These are phyloP conservation scores for Malurus melanocephalus DNA, from an alignment of 2,113 vertebrate species.

Conservation along the genomic window DNA sequence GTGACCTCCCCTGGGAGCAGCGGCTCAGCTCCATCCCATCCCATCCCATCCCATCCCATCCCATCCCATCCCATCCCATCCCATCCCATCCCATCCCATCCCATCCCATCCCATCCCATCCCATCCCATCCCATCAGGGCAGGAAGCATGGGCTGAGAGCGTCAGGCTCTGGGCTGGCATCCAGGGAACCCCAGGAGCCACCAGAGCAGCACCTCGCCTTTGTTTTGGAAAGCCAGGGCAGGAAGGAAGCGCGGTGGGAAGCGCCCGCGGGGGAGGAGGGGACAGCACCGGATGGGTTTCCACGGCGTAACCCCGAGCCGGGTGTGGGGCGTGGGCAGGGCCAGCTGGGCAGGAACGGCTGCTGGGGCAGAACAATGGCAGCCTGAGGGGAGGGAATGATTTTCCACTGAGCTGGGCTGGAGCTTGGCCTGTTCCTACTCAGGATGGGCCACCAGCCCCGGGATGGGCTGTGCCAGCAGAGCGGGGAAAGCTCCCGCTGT, in stretches of 20 bases:
- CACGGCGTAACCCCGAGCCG: background rate
- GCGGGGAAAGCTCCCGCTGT: background rate
- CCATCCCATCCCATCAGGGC: too few relatives aligned
- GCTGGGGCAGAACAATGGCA: constrained; percentile 24
- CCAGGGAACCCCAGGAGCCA: constrained; percentile 37
- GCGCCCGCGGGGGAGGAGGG: background rate
- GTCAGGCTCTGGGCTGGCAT: constrained; percentile 12
- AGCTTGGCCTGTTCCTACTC: background rate
- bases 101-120: background rate
- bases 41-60: background rate
- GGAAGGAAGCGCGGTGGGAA: constrained; percentile 53
- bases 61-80: too few relatives aligned
- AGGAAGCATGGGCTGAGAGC: too few relatives aligned
- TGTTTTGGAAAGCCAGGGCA: constrained; percentile 55
- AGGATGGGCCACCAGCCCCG: background rate
- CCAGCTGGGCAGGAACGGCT: constrained; percentile 15
- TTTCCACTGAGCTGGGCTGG: background rate
- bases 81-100: too few relatives aligned
- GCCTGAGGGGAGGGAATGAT: background rate
- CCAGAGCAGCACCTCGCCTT: background rate
- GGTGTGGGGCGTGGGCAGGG: background rate
- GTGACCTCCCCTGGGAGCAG: background rate
- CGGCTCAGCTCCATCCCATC: background rate
- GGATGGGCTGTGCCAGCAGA: background rate
- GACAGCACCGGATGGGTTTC: background rate